These are phyloP conservation scores for Pangasius larnaudii DNA, from an alignment of 2,797 vertebrate species.

Conservation along the genomic window DNA sequence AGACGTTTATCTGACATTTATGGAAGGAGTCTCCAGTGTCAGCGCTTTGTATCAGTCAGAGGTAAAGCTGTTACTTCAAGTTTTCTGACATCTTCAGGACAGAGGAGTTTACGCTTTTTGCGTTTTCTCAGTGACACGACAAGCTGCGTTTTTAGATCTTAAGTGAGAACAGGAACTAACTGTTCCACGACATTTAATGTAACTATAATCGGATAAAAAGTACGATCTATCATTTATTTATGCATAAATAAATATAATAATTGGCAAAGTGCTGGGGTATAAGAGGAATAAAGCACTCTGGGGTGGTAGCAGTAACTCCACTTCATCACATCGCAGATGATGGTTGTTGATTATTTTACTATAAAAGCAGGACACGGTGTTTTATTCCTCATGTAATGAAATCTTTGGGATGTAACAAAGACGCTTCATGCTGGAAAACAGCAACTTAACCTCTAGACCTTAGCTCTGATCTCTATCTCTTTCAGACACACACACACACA, in stretches of 20 bases:
- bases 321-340: background rate
- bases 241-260: background rate
- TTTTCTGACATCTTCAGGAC: background rate
- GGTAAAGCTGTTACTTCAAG: background rate
- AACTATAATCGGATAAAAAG: background rate
- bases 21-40: constrained; percentile 14
- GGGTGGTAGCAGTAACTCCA: background rate
- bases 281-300: background rate
- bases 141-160: background rate
- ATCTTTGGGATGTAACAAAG: background rate
- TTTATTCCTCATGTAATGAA: background rate
- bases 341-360: background rate
- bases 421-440: background rate
- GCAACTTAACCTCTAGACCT: background rate
- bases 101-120: background rate
- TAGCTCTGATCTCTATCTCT: background rate
- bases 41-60: background rate
- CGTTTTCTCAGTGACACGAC: background rate
- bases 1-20: background rate
- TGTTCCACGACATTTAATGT: background rate
- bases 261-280: background rate
- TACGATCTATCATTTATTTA: background rate
- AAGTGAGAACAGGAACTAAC: background rate
- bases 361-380: background rate
- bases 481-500: constrained; percentile 16